Evolutionary conservation across 2,888 invertebrate genomes (phyloP).

Genomic region (Phortica magna): DNA sequence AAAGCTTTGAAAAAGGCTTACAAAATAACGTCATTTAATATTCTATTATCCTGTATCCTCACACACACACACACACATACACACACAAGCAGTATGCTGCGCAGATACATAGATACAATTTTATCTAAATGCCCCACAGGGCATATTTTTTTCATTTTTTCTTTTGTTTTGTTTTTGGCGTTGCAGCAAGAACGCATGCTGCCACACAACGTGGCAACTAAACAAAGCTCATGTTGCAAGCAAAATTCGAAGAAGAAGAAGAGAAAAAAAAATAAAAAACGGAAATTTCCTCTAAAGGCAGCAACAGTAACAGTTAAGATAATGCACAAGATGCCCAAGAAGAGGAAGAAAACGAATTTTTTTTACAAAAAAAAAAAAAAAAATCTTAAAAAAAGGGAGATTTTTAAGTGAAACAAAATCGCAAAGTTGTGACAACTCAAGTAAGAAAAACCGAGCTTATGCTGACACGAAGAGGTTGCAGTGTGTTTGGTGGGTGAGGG

Average conservation of each 20-base stretch:
- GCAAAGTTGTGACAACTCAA: slow-evolving; percentile 51
- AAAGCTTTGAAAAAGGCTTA: background rate
- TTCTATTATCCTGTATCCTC: background rate
- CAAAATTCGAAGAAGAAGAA: slow-evolving; percentile 28
- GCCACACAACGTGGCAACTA: slow-evolving; percentile 12
- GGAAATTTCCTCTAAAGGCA: background rate
- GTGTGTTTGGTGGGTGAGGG: slow-evolving; percentile 29
- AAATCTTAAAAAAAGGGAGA: background rate
- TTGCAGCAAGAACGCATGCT: slow-evolving; percentile 50
- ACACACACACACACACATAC: slow-evolving; percentile 28
- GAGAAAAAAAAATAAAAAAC: background rate
- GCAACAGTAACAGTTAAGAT: background rate
- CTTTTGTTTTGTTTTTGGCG: slow-evolving; percentile 57
- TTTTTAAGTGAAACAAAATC: slow-evolving; percentile 25
- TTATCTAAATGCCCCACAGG: slow-evolving; percentile 66
- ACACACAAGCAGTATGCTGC: background rate
- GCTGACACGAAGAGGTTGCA: background rate
- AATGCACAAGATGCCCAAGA: background rate
- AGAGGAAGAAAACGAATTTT: background rate
- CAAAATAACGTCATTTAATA: background rate
- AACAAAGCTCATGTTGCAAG: slow-evolving; percentile 16
- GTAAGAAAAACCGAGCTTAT: slow-evolving; percentile 6
- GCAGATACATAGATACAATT: slow-evolving; percentile 48
- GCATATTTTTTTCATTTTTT: slow-evolving; percentile 57
- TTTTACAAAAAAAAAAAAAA: slow-evolving; percentile 17